These are phyloP conservation scores for Samia ricini DNA, from an alignment of 1,140 invertebrate genomes.

Conservation along the genomic window DNA sequence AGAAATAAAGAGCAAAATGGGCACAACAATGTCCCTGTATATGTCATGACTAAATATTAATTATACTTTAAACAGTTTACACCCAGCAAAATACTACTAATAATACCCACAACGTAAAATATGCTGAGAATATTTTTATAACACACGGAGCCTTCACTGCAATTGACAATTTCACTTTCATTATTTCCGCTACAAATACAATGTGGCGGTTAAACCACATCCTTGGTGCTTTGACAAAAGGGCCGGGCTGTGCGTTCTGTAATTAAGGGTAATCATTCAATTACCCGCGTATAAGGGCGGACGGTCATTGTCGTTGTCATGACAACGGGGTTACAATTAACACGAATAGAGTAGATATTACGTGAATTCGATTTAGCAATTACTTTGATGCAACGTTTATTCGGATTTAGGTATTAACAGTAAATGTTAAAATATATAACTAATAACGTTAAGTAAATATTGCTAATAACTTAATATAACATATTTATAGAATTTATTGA, in stretches of 20 bases:
- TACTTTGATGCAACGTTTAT: too few relatives aligned
- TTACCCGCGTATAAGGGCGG: conserved; percentile 22
- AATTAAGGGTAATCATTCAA: conserved; percentile 61
- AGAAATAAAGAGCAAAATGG: not conserved
- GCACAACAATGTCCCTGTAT: not conserved
- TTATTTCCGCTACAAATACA: conserved; percentile 19
- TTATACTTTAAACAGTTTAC: not conserved
- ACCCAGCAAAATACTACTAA: too few relatives aligned
- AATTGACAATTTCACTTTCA: conserved; percentile 8
- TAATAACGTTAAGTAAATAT: too few relatives aligned
- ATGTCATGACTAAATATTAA: not conserved
- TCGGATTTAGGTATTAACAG: too few relatives aligned
- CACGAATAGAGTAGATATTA: not conserved
- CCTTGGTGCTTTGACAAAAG: conserved; percentile 36
- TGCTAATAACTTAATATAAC: too few relatives aligned
- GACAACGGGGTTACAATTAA: conserved; percentile 11
- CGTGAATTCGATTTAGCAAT: too few relatives aligned
- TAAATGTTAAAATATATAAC: too few relatives aligned
- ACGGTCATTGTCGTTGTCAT: conserved; percentile 24
- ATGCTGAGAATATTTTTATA: not conserved
- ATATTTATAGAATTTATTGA: too few relatives aligned
- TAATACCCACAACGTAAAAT: not conserved
- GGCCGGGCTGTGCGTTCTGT: conserved; percentile 22
- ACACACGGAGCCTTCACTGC: conserved; percentile 1
- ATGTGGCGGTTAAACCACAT: conserved; percentile 50